Conservation (phyloP, 1,140 invertebrate genomes). For the Aphelinus certus region DNA sequence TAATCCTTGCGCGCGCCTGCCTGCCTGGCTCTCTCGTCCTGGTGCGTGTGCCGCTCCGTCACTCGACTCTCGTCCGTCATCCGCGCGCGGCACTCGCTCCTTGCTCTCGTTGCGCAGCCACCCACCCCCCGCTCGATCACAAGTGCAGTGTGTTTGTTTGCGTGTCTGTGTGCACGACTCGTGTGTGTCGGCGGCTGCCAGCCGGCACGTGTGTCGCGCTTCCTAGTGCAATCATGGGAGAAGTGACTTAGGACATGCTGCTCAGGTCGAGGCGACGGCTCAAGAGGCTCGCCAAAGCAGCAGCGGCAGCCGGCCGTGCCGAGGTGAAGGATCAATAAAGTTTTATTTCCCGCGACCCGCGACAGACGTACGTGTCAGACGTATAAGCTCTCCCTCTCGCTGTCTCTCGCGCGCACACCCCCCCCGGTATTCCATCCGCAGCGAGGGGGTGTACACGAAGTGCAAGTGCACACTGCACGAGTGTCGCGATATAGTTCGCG, state of each 20-base stretch:
- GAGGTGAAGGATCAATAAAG: conserved; percentile 23
- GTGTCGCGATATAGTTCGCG: too few species aligned
- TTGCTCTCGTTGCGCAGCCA: neutral
- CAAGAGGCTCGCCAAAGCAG: neutral
- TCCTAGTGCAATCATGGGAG: neutral
- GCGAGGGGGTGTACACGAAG: too few species aligned
- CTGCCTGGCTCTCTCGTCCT: neutral
- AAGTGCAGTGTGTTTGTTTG: neutral
- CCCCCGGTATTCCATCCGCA: too few species aligned
- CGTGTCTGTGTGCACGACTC: neutral
- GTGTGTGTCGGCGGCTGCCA: neutral
- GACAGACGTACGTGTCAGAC: too few species aligned
- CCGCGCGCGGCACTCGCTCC: neutral
- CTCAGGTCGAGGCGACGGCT: conserved; percentile 18
- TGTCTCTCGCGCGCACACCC: too few species aligned
- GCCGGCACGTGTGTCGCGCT: neutral
- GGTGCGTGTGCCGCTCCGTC: neutral
- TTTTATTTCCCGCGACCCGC: neutral
- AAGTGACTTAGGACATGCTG: neutral
- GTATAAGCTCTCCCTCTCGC: too few species aligned
- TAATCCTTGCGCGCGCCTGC: neutral
- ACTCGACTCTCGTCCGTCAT: neutral
- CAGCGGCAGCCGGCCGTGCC: conserved; percentile 6
- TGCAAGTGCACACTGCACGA: too few species aligned
- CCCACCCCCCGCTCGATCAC: too few species aligned